Conservation (phyloP, 1,140 invertebrate species). For the Vollenhovia emeryi region DNA sequence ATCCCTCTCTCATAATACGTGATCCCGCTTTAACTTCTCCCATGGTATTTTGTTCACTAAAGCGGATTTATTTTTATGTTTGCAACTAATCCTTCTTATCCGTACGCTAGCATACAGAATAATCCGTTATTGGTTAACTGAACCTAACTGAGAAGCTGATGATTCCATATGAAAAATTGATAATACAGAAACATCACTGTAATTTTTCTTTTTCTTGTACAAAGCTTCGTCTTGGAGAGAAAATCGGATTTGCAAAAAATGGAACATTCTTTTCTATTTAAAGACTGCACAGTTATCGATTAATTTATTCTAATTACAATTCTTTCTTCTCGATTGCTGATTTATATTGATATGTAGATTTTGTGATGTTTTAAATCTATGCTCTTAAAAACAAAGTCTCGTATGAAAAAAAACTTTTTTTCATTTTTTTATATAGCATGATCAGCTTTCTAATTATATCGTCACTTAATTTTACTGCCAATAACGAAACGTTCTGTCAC, state of each 20-base stretch:
- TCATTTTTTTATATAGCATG: neutral
- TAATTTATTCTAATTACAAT: neutral
- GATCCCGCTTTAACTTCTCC: conserved; percentile 14
- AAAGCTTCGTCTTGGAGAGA: neutral
- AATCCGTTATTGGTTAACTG: neutral
- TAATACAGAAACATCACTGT: neutral
- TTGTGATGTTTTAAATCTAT: neutral
- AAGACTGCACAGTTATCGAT: neutral
- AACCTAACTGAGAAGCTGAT: neutral
- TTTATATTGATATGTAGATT: neutral
- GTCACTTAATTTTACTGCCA: neutral
- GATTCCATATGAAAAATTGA: neutral
- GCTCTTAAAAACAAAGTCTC: neutral
- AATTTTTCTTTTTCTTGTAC: neutral
- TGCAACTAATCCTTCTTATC: neutral
- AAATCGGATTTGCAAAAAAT: neutral
- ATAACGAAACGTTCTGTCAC: neutral
- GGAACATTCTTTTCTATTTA: neutral
- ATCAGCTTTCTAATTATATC: neutral
- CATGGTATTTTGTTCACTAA: conserved; percentile 15
- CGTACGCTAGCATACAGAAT: neutral
- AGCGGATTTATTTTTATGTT: conserved; percentile 8
- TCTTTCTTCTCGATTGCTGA: neutral
- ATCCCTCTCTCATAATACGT: neutral
- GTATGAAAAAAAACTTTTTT: neutral